phyloP scores from a whole-genome alignment of 2,797 vertebrate species.

The Apodemus agrarius region DNA sequence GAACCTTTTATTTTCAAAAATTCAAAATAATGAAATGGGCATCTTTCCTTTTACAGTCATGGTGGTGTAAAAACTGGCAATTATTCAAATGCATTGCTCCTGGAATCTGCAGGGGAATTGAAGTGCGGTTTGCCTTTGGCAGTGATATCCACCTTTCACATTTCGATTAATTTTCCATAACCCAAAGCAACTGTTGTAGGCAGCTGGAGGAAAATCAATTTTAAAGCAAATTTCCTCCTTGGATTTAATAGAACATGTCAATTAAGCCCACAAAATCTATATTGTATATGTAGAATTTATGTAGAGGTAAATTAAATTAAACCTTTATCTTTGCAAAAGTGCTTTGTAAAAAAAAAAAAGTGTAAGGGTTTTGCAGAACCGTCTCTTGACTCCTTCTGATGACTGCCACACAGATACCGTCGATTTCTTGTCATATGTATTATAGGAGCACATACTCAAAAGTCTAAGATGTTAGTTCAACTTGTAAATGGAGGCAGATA shows the following conservation, averaged over 20 bases:
- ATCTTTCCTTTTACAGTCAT: constrained; percentile 24
- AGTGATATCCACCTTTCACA: constrained; percentile 64
- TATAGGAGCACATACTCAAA: constrained; percentile 86
- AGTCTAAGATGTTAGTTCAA: constrained; percentile 75
- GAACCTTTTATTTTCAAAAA: constrained; percentile 38
- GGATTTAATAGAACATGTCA: constrained; percentile 55
- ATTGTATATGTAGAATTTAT: constrained; percentile 39
- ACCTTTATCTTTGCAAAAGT: constrained; percentile 72
- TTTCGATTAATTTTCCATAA: constrained; percentile 69
- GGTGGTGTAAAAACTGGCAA: constrained; percentile 64
- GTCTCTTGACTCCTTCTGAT: constrained; percentile 62
- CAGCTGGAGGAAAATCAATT: constrained; percentile 68
- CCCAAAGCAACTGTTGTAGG: constrained; percentile 65
- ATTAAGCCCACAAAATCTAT: constrained; percentile 57
- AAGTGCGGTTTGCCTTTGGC: constrained; percentile 70
- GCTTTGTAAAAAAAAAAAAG: constrained; percentile 68
- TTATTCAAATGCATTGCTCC: constrained; percentile 57
- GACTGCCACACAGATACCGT: constrained; percentile 62
- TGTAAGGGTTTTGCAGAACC: constrained; percentile 76
- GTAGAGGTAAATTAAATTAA: constrained; percentile 77
- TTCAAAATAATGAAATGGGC: constrained; percentile 60
- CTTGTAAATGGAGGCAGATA: constrained; percentile 77
- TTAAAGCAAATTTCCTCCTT: constrained; percentile 11
- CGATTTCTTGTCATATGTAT: constrained; percentile 81
- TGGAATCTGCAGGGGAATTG: constrained; percentile 37